Conservation (phyloP, 2,888 invertebrate species). For the Ernsta delagoae region DNA sequence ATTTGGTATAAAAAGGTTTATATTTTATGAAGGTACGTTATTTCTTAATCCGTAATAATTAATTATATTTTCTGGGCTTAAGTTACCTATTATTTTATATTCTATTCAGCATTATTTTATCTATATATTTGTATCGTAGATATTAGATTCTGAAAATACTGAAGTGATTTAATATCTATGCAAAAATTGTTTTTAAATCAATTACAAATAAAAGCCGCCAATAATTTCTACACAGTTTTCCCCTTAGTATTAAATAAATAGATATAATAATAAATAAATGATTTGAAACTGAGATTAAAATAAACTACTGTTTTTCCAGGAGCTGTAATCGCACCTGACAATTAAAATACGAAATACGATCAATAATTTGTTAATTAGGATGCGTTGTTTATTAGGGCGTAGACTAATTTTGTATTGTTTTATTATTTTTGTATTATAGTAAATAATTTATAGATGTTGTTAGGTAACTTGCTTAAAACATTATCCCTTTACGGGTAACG, state of each 20-base stretch:
- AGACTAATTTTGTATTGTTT: too few relatives aligned
- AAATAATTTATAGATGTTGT: too few relatives aligned
- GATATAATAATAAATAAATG: too few relatives aligned
- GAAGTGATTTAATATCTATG: background rate
- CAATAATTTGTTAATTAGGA: background rate
- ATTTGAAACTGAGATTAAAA: too few relatives aligned
- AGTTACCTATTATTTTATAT: background rate
- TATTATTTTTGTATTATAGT: background rate
- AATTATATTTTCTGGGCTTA: slow-evolving; percentile 3
- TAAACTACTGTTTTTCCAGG: too few relatives aligned
- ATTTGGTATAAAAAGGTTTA: slow-evolving; percentile 30
- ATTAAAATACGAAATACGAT: background rate
- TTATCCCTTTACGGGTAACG: too few relatives aligned
- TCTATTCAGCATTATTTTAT: background rate
- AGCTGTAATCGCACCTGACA: background rate
- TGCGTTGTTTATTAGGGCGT: too few relatives aligned
- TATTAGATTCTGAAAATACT: slow-evolving; percentile 2
- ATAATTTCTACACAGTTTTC: slow-evolving; percentile 35
- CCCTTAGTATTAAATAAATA: background rate
- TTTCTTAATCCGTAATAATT: slow-evolving; percentile 17
- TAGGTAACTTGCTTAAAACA: too few relatives aligned
- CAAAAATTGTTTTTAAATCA: background rate
- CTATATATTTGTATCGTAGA: slow-evolving; percentile 2
- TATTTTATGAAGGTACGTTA: slow-evolving; percentile 25
- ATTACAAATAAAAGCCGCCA: slow-evolving; percentile 32